A percentile compares a stretch with the other conserved stretches of the same genome.
Conservation (phyloP, 2,888 invertebrate genomes). For the Apotomis turbidana region DNA sequence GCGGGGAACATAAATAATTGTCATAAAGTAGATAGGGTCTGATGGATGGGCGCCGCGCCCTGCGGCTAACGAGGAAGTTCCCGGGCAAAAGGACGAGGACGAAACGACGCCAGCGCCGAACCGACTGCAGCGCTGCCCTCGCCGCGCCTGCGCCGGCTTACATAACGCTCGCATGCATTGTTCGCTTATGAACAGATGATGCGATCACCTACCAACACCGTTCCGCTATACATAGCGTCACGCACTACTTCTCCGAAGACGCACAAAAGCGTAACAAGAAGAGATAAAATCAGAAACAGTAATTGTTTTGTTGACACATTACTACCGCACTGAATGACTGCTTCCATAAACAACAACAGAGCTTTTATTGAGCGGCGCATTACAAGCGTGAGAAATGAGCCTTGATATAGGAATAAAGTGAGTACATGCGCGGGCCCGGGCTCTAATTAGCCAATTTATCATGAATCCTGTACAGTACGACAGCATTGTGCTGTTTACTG, state of each 20-base stretch:
- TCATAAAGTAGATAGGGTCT: constrained; percentile 80
- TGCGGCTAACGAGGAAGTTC: constrained; percentile 71
- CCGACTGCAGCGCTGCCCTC: constrained; percentile 44
- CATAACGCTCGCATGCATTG: constrained; percentile 54
- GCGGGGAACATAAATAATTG: constrained; percentile 82
- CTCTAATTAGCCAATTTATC: constrained; percentile 70
- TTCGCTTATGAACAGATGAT: constrained; percentile 57
- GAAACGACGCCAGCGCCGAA: constrained; percentile 49
- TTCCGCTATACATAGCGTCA: constrained; percentile 55
- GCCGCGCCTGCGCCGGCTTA: constrained; percentile 38
- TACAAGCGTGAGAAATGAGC: constrained; percentile 64
- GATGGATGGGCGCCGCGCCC: constrained; percentile 72
- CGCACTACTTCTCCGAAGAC: constrained; percentile 54
- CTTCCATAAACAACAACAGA: constrained; percentile 59
- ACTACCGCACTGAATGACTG: constrained; percentile 60
- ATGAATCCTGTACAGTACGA: constrained; percentile 48
- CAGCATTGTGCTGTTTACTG: too few relatives aligned
- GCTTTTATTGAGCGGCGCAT: constrained; percentile 54
- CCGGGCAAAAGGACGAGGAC: constrained; percentile 50
- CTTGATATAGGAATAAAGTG: constrained; percentile 67
- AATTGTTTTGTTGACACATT: constrained; percentile 60
- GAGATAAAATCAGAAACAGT: constrained; percentile 59
- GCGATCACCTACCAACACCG: constrained; percentile 52
- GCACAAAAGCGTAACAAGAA: constrained; percentile 59
- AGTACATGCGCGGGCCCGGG: constrained; percentile 60